These are phyloP conservation scores for Ctenopoma multispine DNA, from an alignment of 2,797 vertebrate genomes.

Conservation along the genomic window DNA sequence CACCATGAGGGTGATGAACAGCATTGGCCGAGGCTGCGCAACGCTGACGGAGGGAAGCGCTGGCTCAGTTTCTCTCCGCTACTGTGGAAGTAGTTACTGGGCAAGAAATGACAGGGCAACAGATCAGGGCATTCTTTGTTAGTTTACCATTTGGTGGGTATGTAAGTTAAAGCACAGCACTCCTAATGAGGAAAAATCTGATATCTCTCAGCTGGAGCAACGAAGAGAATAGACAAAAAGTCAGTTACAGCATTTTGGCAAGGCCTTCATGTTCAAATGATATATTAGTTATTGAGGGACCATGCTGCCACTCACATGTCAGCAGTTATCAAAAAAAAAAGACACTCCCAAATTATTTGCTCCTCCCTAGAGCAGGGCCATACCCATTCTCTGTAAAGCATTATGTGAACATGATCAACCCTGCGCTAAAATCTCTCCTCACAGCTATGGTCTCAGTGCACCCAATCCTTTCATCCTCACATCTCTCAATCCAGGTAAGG, in stretches of 20 bases:
- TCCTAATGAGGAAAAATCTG: slow-evolving; percentile 61
- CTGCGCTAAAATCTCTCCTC: slow-evolving; percentile 69
- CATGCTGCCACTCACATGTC: slow-evolving; percentile 54
- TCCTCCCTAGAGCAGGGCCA: slow-evolving; percentile 66
- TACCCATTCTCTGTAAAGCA: slow-evolving; percentile 70
- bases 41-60: slow-evolving; percentile 59
- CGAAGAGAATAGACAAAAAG: slow-evolving; percentile 22
- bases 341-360: slow-evolving; percentile 72
- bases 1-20: slow-evolving; percentile 80
- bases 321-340: slow-evolving; percentile 69
- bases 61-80: slow-evolving; percentile 57
- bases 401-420: slow-evolving; percentile 73
- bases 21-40: slow-evolving; percentile 60
- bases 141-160: slow-evolving; percentile 37
- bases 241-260: slow-evolving; percentile 47
- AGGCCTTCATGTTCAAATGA: slow-evolving; percentile 62
- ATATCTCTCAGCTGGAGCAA: slow-evolving; percentile 44
- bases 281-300: slow-evolving; percentile 66
- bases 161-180: slow-evolving; percentile 56
- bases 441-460: slow-evolving; percentile 70
- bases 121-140: slow-evolving; percentile 66
- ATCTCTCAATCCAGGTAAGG: slow-evolving; percentile 81
- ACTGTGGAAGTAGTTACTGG: slow-evolving; percentile 53
- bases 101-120: slow-evolving; percentile 61
- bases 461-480: slow-evolving; percentile 77